Evolutionary conservation across 2,797 vertebrate genomes (phyloP).

Genomic region (Lagocephalus sceleratus): DNA sequence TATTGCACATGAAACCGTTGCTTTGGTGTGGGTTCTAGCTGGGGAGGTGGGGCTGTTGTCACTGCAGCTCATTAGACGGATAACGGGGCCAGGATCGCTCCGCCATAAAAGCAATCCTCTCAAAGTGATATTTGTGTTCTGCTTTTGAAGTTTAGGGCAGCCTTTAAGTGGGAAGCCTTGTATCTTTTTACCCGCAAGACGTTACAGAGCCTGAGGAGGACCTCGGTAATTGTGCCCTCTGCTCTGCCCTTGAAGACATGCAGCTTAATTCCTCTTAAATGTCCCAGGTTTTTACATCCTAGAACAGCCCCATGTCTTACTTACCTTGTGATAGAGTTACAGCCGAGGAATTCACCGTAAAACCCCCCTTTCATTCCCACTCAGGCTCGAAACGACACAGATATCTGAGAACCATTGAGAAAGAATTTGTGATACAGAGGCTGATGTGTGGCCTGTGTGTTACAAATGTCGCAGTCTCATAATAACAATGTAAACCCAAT

Average conservation of each 20-base stretch:
- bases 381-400: conserved; percentile 58
- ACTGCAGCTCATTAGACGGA: conserved; percentile 2
- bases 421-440: conserved; percentile 69
- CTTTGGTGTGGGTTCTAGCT: not conserved
- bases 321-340: conserved; percentile 77
- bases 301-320: conserved; percentile 61
- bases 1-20: too few species aligned
- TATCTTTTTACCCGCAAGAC: conserved; percentile 30
- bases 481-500: not conserved
- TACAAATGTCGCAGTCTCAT: conserved; percentile 43
- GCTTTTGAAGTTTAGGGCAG: conserved; percentile 57
- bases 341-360: conserved; percentile 71
- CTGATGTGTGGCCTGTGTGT: conserved; percentile 68
- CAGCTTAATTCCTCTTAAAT: conserved; percentile 75
- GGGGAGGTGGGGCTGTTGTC: conserved; percentile 3
- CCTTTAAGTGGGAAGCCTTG: conserved; percentile 55
- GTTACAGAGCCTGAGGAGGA: conserved; percentile 48
- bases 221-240: conserved; percentile 52
- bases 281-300: conserved; percentile 72
- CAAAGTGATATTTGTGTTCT: conserved; percentile 65
- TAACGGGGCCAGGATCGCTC: conserved; percentile 22
- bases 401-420: conserved; percentile 76
- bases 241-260: conserved; percentile 55
- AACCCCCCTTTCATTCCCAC: conserved; percentile 75
- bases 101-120: conserved; percentile 45